Conservation (phyloP, 2,888 invertebrate genomes). For the Malthinus flaveolus region DNA sequence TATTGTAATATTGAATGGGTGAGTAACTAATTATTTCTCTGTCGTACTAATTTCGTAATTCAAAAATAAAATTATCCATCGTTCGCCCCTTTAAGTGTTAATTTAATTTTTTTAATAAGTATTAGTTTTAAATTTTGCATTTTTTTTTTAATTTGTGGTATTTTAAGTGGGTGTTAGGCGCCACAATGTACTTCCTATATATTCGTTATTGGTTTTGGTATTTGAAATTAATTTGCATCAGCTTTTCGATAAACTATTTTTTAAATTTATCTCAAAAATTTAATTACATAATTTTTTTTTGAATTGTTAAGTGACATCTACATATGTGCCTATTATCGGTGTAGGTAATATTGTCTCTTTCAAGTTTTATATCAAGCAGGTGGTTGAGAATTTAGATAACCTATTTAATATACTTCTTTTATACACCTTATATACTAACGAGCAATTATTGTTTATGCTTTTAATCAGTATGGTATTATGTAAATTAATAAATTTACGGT, state of each 20-base stretch:
- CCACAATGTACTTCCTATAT: slow-evolving; percentile 3
- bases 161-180: not conserved
- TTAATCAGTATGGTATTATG: slow-evolving; percentile 22
- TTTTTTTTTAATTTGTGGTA: not conserved
- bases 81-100: not conserved
- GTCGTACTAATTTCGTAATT: not conserved
- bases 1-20: slow-evolving; percentile 3
- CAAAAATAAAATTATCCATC: too few species aligned
- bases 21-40: not conserved
- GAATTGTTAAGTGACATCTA: not conserved
- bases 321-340: not conserved
- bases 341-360: not conserved
- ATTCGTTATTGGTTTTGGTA: not conserved
- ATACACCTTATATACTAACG: not conserved
- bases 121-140: not conserved
- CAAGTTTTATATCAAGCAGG: not conserved
- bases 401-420: slow-evolving; percentile 1
- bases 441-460: slow-evolving; percentile 10
- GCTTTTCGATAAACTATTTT: not conserved
- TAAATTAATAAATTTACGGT: slow-evolving; percentile 24
- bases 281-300: not conserved
- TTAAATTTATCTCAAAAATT: not conserved
- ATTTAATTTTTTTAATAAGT: not conserved
- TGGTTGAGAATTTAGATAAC: slow-evolving; percentile 3
- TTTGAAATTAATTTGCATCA: not conserved